phyloP scores from a whole-genome alignment of 2,113 vertebrate species.

The Neolamprologus kungweensis region DNA sequence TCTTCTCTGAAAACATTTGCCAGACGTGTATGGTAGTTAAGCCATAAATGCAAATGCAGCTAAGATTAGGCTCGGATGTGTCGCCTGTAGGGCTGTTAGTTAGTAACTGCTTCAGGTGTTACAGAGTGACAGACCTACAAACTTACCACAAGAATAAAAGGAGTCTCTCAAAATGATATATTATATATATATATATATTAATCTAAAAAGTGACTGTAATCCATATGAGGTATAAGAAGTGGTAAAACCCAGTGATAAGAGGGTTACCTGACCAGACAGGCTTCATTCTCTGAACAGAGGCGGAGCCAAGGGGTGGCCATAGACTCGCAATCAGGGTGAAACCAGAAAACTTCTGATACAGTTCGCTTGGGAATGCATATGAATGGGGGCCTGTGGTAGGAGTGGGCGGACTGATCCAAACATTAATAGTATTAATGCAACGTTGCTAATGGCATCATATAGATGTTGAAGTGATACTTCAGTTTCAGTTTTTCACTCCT shows the following conservation, averaged over 20 bases:
- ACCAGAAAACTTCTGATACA: not conserved
- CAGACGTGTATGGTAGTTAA: too few species aligned
- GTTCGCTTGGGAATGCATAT: not conserved
- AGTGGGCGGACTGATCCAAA: not conserved
- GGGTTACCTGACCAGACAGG: not conserved
- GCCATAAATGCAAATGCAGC: not conserved
- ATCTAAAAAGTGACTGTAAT: fast-evolving
- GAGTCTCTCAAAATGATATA: not conserved
- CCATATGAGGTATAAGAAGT: not conserved
- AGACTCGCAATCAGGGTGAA: not conserved
- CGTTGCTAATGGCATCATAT: fast-evolving
- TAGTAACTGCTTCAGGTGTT: not conserved
- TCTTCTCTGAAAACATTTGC: not conserved
- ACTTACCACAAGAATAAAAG: not conserved
- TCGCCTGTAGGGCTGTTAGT: not conserved
- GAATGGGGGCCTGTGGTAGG: not conserved
- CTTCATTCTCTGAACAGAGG: not conserved
- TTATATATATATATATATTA: fast-evolving
- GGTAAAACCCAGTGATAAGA: not conserved
- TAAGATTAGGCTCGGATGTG: not conserved
- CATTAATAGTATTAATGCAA: not conserved
- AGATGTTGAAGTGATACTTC: fast-evolving
- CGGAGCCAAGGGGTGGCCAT: not conserved
- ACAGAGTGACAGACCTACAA: not conserved
- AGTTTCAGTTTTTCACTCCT: not conserved